Percentiles rank a stretch among this genome's conserved stretches.
These are phyloP conservation scores for Hypothenemus hampei DNA, from an alignment of 1,140 invertebrate genomes.

Conservation along the genomic window DNA sequence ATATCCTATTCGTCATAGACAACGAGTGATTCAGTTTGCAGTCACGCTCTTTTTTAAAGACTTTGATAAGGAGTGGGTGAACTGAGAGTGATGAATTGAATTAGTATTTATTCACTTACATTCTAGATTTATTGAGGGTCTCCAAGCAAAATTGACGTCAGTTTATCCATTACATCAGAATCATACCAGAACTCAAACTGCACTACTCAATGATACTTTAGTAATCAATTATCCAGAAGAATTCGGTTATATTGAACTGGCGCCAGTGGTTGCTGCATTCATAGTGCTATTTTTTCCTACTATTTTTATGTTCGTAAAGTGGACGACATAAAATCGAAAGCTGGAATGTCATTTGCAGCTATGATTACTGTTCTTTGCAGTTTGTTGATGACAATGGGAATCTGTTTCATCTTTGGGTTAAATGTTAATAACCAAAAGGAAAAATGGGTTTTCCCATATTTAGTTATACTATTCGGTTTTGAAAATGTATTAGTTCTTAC, in stretches of 20 bases:
- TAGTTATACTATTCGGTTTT: slow-evolving; percentile 89
- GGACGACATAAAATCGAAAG: slow-evolving; percentile 87
- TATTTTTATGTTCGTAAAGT: slow-evolving; percentile 95
- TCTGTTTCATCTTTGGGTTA: slow-evolving; percentile 89
- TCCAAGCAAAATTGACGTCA: slow-evolving; percentile 63
- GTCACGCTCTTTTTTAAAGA: slow-evolving; percentile 82
- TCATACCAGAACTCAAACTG: slow-evolving; percentile 20
- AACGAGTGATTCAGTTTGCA: slow-evolving; percentile 83
- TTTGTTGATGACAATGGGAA: slow-evolving; percentile 86
- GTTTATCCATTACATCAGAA: slow-evolving; percentile 68
- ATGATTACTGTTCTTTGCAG: slow-evolving; percentile 84
- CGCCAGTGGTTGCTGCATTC: slow-evolving; percentile 80
- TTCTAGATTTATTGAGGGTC: slow-evolving; percentile 71
- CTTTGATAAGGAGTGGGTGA: slow-evolving; percentile 65
- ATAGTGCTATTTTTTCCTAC: slow-evolving; percentile 84
- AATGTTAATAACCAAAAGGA: slow-evolving; percentile 65
- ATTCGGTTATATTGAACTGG: slow-evolving; percentile 80
- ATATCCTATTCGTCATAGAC: slow-evolving; percentile 74
- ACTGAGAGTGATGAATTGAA: neutral
- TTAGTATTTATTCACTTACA: neutral
- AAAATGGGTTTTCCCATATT: slow-evolving; percentile 89
- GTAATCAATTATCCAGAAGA: slow-evolving; percentile 83
- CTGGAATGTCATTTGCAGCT: slow-evolving; percentile 84
- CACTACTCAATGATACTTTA: slow-evolving; percentile 51
- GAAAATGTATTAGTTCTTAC: slow-evolving; percentile 95